Evolutionary conservation across 2,888 invertebrate species (phyloP).

Genomic region (Parnassius glacialis): DNA sequence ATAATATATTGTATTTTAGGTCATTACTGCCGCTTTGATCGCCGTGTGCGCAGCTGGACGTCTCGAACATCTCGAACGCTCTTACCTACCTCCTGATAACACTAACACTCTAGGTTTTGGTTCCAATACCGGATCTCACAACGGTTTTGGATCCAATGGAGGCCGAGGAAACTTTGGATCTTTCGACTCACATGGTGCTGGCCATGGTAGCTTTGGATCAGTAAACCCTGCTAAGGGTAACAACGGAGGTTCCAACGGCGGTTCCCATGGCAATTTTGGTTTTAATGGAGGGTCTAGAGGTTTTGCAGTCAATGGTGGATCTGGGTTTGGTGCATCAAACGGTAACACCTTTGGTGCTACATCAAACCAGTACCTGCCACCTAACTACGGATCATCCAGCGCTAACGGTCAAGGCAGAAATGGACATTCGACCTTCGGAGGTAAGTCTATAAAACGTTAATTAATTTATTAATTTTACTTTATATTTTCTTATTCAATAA

Average conservation of each 20-base stretch:
- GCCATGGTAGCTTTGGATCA: conserved; percentile 1
- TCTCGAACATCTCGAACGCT: conserved; percentile 65
- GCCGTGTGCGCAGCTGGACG: conserved; percentile 63
- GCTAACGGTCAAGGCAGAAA: conserved; percentile 32
- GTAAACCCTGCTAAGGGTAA: conserved; percentile 27
- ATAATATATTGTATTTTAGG: conserved; percentile 43
- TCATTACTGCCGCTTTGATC: conserved; percentile 60
- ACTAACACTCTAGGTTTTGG: conserved; percentile 27
- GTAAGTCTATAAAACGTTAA: conserved; percentile 23
- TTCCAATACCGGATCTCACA: conserved; percentile 28
- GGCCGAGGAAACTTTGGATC: conserved; percentile 25
- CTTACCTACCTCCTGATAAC: conserved; percentile 64
- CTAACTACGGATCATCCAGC: conserved; percentile 52
- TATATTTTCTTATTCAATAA: too few relatives aligned
- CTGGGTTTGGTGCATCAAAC: conserved; percentile 30
- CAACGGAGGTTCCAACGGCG: conserved; percentile 28
- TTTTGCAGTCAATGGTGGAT: conserved; percentile 36
- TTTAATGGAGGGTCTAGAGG: conserved; percentile 35
- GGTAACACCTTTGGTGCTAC: conserved; percentile 45
- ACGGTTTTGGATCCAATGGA: conserved; percentile 30
- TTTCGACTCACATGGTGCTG: conserved; percentile 21
- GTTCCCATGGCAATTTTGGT: conserved; percentile 27
- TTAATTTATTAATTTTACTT: not conserved
- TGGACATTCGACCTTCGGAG: conserved; percentile 31
- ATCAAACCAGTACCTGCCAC: conserved; percentile 69